Base-by-base conservation (phyloP, 2,797 vertebrate genomes). In the Tapirus indicus region DNA sequence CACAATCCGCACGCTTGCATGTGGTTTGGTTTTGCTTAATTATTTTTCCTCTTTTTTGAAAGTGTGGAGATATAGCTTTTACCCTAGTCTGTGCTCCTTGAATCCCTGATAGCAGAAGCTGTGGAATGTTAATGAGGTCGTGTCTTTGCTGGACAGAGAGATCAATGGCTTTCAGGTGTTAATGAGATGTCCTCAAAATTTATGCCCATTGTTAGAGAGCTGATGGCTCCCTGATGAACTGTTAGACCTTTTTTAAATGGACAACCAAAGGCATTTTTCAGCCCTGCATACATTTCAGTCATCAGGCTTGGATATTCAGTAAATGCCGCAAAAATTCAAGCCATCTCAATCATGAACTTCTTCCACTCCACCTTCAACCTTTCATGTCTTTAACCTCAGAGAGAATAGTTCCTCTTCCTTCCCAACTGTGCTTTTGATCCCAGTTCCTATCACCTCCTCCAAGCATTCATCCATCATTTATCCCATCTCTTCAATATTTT, bases 111-210 rank as follows among this genome's bases (percentile, higher is more conserved):
- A 84, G 4, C 38, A 68, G 86, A 96, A 69, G 35, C 78, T 58
- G 4, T 71, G 7, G 41, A 96, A 94, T 44, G 49, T 60, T 89
- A 96, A 90, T 79, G 89, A 64, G 62, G 44, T 69, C 52, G 7
- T 6, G 11, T 89, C 87, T 91, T 93, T 97, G 38, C 14, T 71
- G 7, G 10, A 93, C 35, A 95, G 91, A 71, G 84, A 94, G 84
- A 95, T 78, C 0, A 0, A 3, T 83, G 32, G 21, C 90, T 93
- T 68, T 94, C 94, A 35, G 84, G 62, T 58, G 60, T 71, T 94
- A 98, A 94, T 71, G 66, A 77, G 56, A 74, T 4, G 9, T 41
- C 64, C 80, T 97, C 93, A 89, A 95, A 97, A 97, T 95, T 68
- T 71, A 96, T 85, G 23, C 3, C 94, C 94, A 49, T 94, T 96